Evolutionary conservation across 2,888 invertebrate genomes (phyloP), one percentile per base, ranked within the genome.

Genomic region (Chouioia cunea): DNA sequence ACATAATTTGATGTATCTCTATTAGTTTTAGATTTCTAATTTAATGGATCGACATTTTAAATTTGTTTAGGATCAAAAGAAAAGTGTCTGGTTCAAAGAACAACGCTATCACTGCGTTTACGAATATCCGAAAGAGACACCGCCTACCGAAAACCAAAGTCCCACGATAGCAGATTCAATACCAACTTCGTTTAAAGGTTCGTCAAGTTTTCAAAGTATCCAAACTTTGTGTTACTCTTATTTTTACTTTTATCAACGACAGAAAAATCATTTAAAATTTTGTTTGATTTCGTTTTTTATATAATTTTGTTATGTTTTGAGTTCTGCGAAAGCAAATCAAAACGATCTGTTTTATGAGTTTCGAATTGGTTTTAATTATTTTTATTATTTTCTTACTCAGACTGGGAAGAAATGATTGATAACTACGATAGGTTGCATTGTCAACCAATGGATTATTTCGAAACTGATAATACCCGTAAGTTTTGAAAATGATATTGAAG

Each of bases 21-120:
- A 10, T 36, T 36, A 36, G 12, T 6, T 10, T 36, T 36, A 12
- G 36, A 36, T 36, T 10, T 36, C 10, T 10, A 36, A 36, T 3
- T 36, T 36, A 8, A 36, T 36, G 36, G 6, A 50, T 27, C 50
- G 16, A 36, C n/a, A 27, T 62, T 62, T 44, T 23, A 50, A 57
- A 71, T 79, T 79, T 78, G 71, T 81, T 73, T 81, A 90, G 90
- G 90, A 90, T 79, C 87, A 86, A 82, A 91, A 91, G 86, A 91
- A 91, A 83, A 90, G 89, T 77, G 94, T 94, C 57, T 92, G 92
- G 86, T 94, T 94, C 87, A 93, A 94, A 81, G 91, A 93, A 64
- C 93, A 93, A 86, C 92, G 92, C 83, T 93, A 93, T 86, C 93
- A 93, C 86, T 93, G 93, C 81, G 93, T 94, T 73, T 94, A 93